Evolutionary conservation across 1,140 invertebrate genomes (phyloP).

Genomic region (Eufriesea mexicana): DNA sequence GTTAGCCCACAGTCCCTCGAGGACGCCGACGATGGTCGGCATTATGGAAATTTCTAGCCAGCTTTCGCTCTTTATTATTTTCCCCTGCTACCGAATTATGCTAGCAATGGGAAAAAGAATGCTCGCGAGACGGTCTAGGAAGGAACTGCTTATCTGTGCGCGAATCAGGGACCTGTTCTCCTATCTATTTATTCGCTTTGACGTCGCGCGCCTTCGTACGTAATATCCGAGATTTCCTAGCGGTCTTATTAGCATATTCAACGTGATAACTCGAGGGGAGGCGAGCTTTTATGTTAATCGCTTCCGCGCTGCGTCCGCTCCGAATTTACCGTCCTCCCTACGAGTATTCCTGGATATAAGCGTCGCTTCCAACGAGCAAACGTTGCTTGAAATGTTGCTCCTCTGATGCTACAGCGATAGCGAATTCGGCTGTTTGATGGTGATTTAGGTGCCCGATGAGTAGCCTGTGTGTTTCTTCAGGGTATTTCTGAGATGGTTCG

Average conservation of each 20-base stretch:
- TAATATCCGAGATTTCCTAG: conserved; percentile 22
- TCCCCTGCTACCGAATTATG: conserved; percentile 40
- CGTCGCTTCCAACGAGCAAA: background rate
- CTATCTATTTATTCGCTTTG: conserved; percentile 32
- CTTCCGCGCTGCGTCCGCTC: background rate
- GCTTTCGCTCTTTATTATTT: conserved; percentile 46
- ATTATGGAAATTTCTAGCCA: conserved; percentile 51
- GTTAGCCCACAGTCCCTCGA: background rate
- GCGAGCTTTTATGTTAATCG: conserved; percentile 44
- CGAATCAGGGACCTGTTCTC: background rate
- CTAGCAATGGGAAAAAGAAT: background rate
- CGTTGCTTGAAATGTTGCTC: no score
- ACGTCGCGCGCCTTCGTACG: conserved; percentile 19
- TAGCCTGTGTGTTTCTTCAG: no score
- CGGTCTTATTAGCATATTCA: conserved; percentile 57
- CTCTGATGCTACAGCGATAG: no score
- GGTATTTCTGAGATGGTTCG: no score
- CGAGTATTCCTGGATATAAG: background rate
- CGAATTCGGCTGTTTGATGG: background rate
- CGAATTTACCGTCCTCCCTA: conserved; percentile 5
- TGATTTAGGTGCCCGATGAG: no score
- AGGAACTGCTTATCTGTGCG: background rate
- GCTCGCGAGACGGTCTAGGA: background rate
- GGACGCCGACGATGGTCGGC: background rate
- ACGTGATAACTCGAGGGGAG: conserved; percentile 41